Percentiles rank a stretch among this genome's conserved stretches.
These are phyloP conservation scores for Aptenodytes forsteri DNA, from an alignment of 2,113 vertebrate species.

Conservation along the genomic window DNA sequence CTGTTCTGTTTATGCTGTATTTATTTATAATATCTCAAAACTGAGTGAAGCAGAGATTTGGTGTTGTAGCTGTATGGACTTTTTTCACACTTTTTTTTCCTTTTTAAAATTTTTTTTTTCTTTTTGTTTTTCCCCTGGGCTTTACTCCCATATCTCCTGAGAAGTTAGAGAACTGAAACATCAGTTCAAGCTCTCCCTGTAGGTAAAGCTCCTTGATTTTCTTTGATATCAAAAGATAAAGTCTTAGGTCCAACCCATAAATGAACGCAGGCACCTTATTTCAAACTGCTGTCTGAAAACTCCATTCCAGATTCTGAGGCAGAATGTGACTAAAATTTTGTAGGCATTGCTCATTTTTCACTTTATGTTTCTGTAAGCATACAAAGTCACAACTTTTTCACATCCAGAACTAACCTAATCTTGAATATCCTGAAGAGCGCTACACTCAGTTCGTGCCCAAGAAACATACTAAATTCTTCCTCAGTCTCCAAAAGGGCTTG, in stretches of 20 bases:
- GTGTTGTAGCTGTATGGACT: neutral
- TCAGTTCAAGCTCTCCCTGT: neutral
- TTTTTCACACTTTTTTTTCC: neutral
- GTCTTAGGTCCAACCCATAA: neutral
- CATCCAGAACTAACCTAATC: neutral
- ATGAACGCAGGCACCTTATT: neutral
- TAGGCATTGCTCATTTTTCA: neutral
- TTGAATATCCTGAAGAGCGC: neutral
- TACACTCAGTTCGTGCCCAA: neutral
- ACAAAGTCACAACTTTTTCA: neutral
- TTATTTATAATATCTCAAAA: neutral
- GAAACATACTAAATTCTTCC: neutral
- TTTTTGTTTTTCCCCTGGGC: fast-evolving
- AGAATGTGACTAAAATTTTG: neutral
- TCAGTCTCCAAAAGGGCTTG: neutral
- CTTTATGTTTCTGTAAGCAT: neutral
- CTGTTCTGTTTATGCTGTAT: neutral
- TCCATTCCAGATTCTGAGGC: neutral
- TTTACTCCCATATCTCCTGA: neutral
- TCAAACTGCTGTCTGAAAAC: neutral
- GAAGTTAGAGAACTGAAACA: neutral
- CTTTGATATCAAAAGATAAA: neutral
- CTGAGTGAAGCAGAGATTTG: neutral
- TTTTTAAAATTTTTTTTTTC: too few relatives aligned
- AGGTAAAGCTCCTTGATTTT: neutral